Evolutionary conservation across 2,113 vertebrate genomes (phyloP).

Genomic region (Brachionichthys hirsutus): DNA sequence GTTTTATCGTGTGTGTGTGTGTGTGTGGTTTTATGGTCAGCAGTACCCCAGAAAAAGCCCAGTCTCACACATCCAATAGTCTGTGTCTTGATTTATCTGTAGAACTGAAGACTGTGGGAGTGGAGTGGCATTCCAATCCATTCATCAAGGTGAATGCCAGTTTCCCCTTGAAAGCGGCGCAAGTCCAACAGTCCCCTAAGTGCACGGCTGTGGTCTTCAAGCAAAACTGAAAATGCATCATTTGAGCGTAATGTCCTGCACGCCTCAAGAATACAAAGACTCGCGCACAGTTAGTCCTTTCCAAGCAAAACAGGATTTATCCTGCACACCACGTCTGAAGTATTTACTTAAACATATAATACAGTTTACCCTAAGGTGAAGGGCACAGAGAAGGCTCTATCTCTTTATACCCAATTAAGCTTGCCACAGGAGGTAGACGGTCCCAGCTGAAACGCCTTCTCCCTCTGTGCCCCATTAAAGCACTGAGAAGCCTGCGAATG

Average conservation of each 20-base stretch:
- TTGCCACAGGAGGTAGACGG: constrained; percentile 58
- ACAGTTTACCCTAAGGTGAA: constrained; percentile 62
- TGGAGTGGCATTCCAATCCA: constrained; percentile 38
- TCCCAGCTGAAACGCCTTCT: constrained; percentile 56
- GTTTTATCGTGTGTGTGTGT: constrained; percentile 35
- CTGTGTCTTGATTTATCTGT: constrained; percentile 64
- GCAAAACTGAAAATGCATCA: constrained; percentile 41
- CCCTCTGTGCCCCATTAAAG: constrained; percentile 78
- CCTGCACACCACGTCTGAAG: constrained; percentile 48
- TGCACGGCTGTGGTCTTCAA: constrained; percentile 41
- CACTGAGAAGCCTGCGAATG: constrained; percentile 64
- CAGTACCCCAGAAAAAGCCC: constrained; percentile 17
- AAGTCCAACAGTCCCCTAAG: constrained; percentile 43
- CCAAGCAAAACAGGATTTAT: constrained; percentile 50
- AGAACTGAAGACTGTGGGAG: constrained; percentile 42
- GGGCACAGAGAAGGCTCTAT: constrained; percentile 47
- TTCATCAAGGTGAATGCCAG: constrained; percentile 58
- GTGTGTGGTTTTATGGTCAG: constrained; percentile 31
- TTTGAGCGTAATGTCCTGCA: constrained; percentile 34
- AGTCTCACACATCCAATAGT: constrained; percentile 21
- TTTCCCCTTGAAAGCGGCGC: constrained; percentile 57
- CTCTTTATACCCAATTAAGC: constrained; percentile 78
- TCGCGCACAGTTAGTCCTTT: constrained; percentile 16
- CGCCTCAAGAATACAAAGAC: constrained; percentile 38
- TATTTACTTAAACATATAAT: constrained; percentile 68